phyloP scores from a whole-genome alignment of 2,797 vertebrate species.

The Salmo trutta region DNA sequence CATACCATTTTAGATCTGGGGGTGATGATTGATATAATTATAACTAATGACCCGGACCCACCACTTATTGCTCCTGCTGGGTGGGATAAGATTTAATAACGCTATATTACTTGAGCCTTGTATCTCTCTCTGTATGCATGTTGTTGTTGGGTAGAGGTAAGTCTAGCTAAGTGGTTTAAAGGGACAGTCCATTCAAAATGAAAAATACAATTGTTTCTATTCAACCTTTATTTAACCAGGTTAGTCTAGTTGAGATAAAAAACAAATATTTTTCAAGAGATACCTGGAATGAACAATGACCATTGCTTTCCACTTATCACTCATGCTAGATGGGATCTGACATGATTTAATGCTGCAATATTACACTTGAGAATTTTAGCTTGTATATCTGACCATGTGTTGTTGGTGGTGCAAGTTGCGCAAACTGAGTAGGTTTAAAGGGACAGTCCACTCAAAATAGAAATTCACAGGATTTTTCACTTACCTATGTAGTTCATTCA shows the following conservation, averaged over 20 bases:
- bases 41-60: conserved; percentile 50
- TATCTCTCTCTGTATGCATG: neutral
- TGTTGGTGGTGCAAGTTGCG: neutral
- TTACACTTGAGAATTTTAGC: neutral
- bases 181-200: neutral
- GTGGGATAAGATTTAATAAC: conserved; percentile 46
- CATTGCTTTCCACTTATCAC: conserved; percentile 40
- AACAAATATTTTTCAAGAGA: too few relatives aligned
- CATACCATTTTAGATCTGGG: conserved; percentile 50
- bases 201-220: too few relatives aligned
- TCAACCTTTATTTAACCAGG: too few relatives aligned
- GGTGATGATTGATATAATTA: conserved; percentile 67
- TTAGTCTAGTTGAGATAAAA: too few relatives aligned
- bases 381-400: neutral
- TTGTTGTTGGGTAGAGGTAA: neutral
- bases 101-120: conserved; percentile 7
- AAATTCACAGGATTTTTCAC: too few relatives aligned
- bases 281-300: conserved; percentile 49
- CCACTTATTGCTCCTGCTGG: conserved; percentile 48
- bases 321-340: conserved; percentile 43
- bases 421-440: neutral
- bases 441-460: too few relatives aligned
- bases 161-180: neutral
- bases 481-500: too few relatives aligned
- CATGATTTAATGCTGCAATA: conserved; percentile 47